Conservation (phyloP, 2,888 invertebrate genomes). For the Branchinecta sandiegonensis region DNA sequence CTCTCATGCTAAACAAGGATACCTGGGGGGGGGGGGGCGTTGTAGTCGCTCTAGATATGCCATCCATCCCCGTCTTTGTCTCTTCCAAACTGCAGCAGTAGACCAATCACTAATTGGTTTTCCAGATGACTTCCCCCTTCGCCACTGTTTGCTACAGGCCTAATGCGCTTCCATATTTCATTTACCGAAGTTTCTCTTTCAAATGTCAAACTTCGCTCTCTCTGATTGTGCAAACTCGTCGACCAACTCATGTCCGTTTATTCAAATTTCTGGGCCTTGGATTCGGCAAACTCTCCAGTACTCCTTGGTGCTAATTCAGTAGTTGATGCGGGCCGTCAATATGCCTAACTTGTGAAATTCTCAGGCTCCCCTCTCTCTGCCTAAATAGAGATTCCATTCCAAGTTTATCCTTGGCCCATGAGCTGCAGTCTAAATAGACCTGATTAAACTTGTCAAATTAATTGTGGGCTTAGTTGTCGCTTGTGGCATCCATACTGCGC, state of each 20-base stretch:
- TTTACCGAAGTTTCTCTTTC: not conserved
- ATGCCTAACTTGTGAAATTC: constrained; percentile 15
- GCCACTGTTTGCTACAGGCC: no score
- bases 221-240: not conserved
- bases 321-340: constrained; percentile 1
- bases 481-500: no score
- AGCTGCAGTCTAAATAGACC: constrained; percentile 6
- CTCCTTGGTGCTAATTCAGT: constrained; percentile 9
- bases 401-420: not conserved
- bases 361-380: constrained; percentile 9
- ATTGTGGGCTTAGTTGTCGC: not conserved
- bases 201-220: not conserved
- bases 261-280: constrained; percentile 2
- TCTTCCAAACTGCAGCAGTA: no score
- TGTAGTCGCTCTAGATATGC: no score
- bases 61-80: no score
- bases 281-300: constrained; percentile 6
- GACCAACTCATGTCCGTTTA: not conserved
- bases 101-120: no score
- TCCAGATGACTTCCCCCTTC: no score
- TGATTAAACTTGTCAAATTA: constrained; percentile 10
- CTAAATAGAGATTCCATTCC: constrained; percentile 15
- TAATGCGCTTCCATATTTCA: no score
- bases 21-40: no score
- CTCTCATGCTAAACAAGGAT: no score